Conservation (phyloP, 2,113 vertebrate genomes). For the Chionis minor region DNA sequence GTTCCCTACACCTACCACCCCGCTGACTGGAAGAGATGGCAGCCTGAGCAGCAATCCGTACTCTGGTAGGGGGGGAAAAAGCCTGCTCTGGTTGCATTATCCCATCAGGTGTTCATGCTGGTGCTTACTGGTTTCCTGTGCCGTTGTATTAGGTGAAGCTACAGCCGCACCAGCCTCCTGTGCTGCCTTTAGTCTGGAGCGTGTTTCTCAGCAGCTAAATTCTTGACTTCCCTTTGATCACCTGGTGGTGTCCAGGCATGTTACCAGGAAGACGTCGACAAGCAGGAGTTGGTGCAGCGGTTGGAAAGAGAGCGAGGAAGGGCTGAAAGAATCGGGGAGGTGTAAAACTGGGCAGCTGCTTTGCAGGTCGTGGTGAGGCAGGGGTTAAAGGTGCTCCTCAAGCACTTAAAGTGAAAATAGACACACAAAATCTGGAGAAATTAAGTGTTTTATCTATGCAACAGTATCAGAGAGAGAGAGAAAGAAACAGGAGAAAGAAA, state of each 20-base stretch:
- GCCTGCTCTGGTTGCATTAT: background rate
- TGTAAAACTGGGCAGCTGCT: background rate
- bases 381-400: background rate
- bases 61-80: constrained; percentile 81
- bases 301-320: background rate
- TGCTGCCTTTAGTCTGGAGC: background rate
- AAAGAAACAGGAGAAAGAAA: background rate
- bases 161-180: background rate
- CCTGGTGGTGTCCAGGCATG: background rate
- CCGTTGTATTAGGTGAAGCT: background rate
- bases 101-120: background rate
- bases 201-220: background rate
- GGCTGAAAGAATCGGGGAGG: background rate
- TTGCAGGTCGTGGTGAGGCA: background rate
- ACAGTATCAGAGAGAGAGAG: too few relatives aligned
- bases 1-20: constrained; percentile 91
- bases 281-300: background rate
- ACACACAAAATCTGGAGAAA: background rate
- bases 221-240: background rate
- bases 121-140: background rate
- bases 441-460: background rate
- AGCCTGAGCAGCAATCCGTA: constrained; percentile 94
- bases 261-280: background rate
- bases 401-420: background rate
- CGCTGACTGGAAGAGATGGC: constrained; percentile 91